Percentiles rank a stretch among this genome's conserved stretches.
phyloP scores from a whole-genome alignment of 2,797 vertebrate species.

The Okamejei kenojei region DNA sequence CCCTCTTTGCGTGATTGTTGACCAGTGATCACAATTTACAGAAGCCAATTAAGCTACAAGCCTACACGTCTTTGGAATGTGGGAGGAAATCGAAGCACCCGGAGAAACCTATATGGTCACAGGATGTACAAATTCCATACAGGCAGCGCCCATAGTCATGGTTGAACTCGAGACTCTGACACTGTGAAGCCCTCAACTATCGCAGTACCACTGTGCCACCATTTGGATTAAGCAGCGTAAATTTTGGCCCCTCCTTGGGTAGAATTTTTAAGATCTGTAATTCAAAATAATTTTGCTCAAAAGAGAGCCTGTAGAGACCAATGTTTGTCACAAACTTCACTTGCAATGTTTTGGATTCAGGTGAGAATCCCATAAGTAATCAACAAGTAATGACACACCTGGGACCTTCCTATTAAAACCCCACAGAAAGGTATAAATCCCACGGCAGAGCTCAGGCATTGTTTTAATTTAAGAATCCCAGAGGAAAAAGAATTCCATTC shows the following conservation, averaged over 20 bases:
- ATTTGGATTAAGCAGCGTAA: not conserved
- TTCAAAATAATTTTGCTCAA: not conserved
- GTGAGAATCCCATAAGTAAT: conserved; percentile 16
- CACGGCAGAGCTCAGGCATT: not conserved
- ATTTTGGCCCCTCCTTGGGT: not conserved
- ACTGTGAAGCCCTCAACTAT: too few species aligned
- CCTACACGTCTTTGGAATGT: too few species aligned
- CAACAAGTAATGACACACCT: not conserved
- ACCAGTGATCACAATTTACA: too few species aligned
- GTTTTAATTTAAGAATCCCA: not conserved
- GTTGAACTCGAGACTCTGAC: too few species aligned
- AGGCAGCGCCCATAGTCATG: too few species aligned
- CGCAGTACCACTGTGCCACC: too few species aligned
- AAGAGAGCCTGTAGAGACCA: not conserved
- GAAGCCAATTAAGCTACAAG: too few species aligned
- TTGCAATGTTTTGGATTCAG: not conserved
- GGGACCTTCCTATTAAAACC: not conserved
- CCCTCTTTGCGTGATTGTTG: too few species aligned
- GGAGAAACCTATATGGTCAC: too few species aligned
- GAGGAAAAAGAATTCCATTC: conserved; percentile 2
- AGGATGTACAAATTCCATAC: too few species aligned
- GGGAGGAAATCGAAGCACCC: too few species aligned
- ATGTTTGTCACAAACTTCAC: not conserved
- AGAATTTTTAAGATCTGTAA: not conserved
- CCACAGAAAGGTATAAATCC: not conserved